Evolutionary conservation across 2,888 invertebrate genomes (phyloP).

Genomic region (Xestobium rufovillosum): DNA sequence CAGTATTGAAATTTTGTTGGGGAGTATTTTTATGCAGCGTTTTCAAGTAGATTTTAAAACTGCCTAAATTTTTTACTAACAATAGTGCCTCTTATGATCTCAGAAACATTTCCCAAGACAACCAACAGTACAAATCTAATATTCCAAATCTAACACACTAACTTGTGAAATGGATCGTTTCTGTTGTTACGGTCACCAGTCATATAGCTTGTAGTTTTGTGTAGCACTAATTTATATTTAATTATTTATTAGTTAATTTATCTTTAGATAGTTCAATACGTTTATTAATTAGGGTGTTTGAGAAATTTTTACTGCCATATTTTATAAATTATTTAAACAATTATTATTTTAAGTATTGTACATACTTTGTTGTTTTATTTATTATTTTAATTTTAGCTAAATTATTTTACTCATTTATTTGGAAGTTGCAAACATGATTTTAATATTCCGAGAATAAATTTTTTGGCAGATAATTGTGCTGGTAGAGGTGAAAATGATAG

Average conservation of each 20-base stretch:
- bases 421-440: no score
- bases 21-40: background rate
- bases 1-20: no score
- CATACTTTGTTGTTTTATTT: background rate
- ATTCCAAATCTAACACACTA: constrained; percentile 29
- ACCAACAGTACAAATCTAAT: constrained; percentile 38
- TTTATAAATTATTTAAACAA: constrained; percentile 15
- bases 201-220: constrained; percentile 20
- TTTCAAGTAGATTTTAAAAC: background rate
- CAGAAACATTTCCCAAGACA: constrained; percentile 30
- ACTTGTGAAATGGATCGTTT: constrained; percentile 11
- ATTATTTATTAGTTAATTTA: constrained; percentile 35
- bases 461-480: no score
- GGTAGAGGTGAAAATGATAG: no score
- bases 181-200: constrained; percentile 21
- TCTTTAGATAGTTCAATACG: constrained; percentile 26
- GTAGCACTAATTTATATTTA: constrained; percentile 13
- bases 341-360: constrained; percentile 12
- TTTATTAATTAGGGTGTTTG: constrained; percentile 18
- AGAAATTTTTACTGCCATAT: constrained; percentile 20
- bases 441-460: no score
- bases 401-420: no score
- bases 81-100: constrained; percentile 42
- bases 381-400: constrained; percentile 1
- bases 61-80: constrained; percentile 2